Evolutionary conservation across 2,888 invertebrate species (phyloP).

Genomic region (Lymantria monacha): DNA sequence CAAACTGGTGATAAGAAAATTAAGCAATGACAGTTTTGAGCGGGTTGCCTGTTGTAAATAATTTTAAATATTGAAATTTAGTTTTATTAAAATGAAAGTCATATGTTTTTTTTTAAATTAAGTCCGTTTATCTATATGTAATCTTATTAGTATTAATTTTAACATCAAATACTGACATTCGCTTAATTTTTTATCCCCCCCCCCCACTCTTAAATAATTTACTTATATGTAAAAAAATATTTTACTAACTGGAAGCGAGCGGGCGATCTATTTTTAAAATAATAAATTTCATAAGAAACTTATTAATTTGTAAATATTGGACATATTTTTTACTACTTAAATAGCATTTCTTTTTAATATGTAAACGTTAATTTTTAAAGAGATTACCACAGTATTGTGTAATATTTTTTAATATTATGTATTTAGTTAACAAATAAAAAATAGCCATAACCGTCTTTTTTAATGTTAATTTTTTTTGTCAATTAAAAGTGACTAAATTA

Average conservation of each 20-base stretch:
- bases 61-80: background rate
- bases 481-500: constrained; percentile 72
- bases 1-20: background rate
- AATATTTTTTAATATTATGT: constrained; percentile 44
- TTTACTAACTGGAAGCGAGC: background rate
- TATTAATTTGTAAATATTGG: constrained; percentile 39
- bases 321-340: constrained; percentile 28
- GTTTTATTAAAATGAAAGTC: background rate
- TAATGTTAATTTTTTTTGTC: constrained; percentile 63
- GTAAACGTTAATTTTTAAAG: constrained; percentile 32
- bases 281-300: constrained; percentile 28
- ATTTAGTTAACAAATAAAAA: constrained; percentile 45
- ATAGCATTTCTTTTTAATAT: constrained; percentile 31
- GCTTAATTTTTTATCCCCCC: background rate
- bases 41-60: constrained; percentile 2
- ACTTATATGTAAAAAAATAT: background rate
- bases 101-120: background rate
- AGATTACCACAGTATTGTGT: constrained; percentile 63
- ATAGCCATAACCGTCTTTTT: constrained; percentile 67
- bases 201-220: background rate
- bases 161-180: background rate
- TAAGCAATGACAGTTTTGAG: constrained; percentile 1
- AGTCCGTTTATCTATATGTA: too few relatives aligned
- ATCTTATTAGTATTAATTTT: background rate
- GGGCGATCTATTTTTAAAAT: constrained; percentile 15